Percentiles rank a stretch among this genome's conserved stretches.
phyloP scores from a whole-genome alignment of 2,888 invertebrate genomes.

The Diarsia rubi region DNA sequence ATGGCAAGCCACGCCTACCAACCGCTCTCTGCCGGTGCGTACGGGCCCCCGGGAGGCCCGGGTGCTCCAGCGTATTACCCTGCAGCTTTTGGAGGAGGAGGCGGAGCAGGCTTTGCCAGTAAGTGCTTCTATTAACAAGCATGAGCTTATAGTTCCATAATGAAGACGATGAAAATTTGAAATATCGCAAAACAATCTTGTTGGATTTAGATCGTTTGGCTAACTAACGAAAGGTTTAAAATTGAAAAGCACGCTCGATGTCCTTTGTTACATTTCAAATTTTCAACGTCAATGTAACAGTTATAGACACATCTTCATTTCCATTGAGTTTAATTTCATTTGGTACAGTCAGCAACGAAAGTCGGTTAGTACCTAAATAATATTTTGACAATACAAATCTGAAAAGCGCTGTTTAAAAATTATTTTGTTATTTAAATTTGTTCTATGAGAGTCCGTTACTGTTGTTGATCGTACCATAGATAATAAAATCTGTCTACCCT shows the following conservation, averaged over 20 bases:
- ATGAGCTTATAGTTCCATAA: neutral
- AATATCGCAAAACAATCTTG: neutral
- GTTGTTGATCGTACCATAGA: conserved; percentile 14
- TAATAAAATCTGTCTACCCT: neutral
- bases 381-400: neutral
- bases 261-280: neutral
- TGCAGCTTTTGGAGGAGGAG: neutral
- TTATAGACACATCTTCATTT: neutral
- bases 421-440: neutral
- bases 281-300: neutral
- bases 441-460: neutral
- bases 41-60: neutral
- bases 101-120: conserved; percentile 16
- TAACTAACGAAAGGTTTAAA: neutral
- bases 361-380: neutral
- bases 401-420: neutral
- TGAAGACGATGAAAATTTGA: neutral
- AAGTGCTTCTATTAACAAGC: conserved; percentile 29
- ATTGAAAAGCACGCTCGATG: neutral
- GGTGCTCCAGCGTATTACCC: neutral
- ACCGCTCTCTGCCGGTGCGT: conserved; percentile 22
- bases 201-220: neutral
- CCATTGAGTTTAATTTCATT: conserved; percentile 4
- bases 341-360: conserved; percentile 17
- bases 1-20: conserved; percentile 52